Evolutionary conservation across 2,797 vertebrate genomes (phyloP).

Genomic region (Mastacembelus armatus): DNA sequence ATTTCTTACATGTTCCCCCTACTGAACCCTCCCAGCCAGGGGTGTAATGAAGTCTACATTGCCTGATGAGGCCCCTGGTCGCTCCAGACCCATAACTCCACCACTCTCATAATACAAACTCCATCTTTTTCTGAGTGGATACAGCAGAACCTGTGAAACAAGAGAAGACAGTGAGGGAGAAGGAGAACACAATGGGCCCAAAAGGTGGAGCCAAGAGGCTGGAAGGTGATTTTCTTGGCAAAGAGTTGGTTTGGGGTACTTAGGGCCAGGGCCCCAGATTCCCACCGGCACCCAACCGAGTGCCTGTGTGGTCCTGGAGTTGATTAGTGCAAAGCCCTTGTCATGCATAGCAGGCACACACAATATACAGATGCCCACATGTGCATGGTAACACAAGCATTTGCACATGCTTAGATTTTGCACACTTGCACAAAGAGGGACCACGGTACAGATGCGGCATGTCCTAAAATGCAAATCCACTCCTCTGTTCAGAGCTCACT

Average conservation of each 20-base stretch:
- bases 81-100: slow-evolving; percentile 28
- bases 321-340: too few species aligned
- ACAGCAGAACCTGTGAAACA: slow-evolving; percentile 73
- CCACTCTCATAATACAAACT: slow-evolving; percentile 43
- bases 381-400: slow-evolving; percentile 14
- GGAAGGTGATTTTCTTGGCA: slow-evolving; percentile 82
- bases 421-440: too few species aligned
- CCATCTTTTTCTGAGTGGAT: slow-evolving; percentile 55
- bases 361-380: slow-evolving; percentile 40
- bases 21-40: slow-evolving; percentile 34
- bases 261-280: slow-evolving; percentile 45
- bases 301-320: slow-evolving; percentile 81
- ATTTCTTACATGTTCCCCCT: slow-evolving; percentile 32
- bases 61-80: slow-evolving; percentile 47
- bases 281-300: slow-evolving; percentile 30
- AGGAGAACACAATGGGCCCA: slow-evolving; percentile 23
- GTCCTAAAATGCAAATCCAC: slow-evolving; percentile 1
- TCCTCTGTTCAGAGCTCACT: neutral
- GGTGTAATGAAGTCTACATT: slow-evolving; percentile 58
- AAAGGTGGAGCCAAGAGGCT: slow-evolving; percentile 61
- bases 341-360: slow-evolving; percentile 15
- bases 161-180: slow-evolving; percentile 74
- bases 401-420: slow-evolving; percentile 2
- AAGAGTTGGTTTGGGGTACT: slow-evolving; percentile 45
- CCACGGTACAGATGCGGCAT: neutral